Conservation (phyloP, 2,797 vertebrate genomes). For the Australoheros facetus region DNA sequence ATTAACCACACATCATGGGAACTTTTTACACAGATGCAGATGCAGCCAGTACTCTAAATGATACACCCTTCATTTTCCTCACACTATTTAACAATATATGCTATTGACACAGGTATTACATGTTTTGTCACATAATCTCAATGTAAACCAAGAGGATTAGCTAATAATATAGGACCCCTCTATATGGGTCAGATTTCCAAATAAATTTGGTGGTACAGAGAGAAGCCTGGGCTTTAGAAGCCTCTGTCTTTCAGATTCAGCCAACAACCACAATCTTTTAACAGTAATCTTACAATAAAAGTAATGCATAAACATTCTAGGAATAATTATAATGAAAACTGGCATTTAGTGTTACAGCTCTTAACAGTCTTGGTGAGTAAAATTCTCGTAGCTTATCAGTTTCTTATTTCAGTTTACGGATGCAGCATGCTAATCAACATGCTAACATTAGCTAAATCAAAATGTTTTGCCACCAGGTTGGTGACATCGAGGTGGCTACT, state of each 20-base stretch:
- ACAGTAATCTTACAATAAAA: not conserved
- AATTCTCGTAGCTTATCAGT: not conserved
- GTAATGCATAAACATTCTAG: not conserved
- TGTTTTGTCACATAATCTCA: not conserved
- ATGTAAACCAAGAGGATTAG: not conserved
- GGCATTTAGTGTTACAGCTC: not conserved
- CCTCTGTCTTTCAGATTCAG: not conserved
- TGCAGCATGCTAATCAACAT: not conserved
- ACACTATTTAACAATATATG: not conserved
- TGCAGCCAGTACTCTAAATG: not conserved
- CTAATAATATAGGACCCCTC: not conserved
- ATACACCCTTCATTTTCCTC: not conserved
- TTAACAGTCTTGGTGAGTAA: not conserved
- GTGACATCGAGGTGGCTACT: no score
- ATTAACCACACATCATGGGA: not conserved
- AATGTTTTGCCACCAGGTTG: not conserved
- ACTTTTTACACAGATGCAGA: not conserved
- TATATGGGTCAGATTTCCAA: not conserved
- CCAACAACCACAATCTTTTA: not conserved
- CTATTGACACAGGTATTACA: no score
- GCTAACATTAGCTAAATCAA: not conserved
- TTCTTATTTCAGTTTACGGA: not conserved
- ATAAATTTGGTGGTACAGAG: not conserved
- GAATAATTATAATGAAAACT: not conserved
- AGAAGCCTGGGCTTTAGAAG: not conserved